Evolutionary conservation across 1,140 invertebrate genomes (phyloP).

Genomic region (Drosophila bocki): DNA sequence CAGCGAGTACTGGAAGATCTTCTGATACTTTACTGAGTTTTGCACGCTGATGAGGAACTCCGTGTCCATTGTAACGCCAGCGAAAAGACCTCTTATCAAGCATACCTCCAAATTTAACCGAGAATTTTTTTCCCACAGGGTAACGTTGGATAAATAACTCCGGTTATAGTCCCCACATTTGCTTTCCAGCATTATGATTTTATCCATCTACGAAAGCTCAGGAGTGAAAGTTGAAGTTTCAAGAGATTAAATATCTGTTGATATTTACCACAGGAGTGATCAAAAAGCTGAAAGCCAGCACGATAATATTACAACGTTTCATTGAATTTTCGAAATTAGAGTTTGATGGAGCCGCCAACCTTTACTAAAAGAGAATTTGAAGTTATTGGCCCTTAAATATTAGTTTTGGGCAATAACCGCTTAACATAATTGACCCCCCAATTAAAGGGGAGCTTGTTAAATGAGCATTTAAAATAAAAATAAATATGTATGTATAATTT

Average conservation of each 20-base stretch:
- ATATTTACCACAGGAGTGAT: conserved; percentile 27
- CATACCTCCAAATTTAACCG: conserved; percentile 42
- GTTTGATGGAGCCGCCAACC: not conserved
- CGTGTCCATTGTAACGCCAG: conserved; percentile 43
- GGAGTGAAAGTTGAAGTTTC: too few species aligned
- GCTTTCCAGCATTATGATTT: conserved; percentile 15
- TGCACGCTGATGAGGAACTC: conserved; percentile 51
- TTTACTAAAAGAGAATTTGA: conserved; percentile 3
- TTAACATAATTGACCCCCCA: conserved; percentile 5
- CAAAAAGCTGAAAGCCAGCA: not conserved
- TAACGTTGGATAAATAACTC: too few species aligned
- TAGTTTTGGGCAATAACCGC: not conserved
- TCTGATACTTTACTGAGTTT: conserved; percentile 45
- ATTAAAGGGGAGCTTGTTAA: too few species aligned
- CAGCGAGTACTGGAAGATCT: conserved; percentile 53
- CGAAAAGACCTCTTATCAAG: conserved; percentile 22
- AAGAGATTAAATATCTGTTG: too few species aligned
- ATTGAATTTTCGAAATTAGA: not conserved
- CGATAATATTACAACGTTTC: not conserved
- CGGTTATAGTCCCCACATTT: too few species aligned
- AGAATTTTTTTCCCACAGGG: conserved; percentile 14
- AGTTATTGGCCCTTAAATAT: conserved; percentile 2
- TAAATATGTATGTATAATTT: too few species aligned
- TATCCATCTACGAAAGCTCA: conserved; percentile 1
- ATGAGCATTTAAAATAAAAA: too few species aligned